Evolutionary conservation across 2,113 vertebrate genomes (phyloP), one percentile per base, ranked within the genome.

Genomic region (Dasypus novemcinctus): DNA sequence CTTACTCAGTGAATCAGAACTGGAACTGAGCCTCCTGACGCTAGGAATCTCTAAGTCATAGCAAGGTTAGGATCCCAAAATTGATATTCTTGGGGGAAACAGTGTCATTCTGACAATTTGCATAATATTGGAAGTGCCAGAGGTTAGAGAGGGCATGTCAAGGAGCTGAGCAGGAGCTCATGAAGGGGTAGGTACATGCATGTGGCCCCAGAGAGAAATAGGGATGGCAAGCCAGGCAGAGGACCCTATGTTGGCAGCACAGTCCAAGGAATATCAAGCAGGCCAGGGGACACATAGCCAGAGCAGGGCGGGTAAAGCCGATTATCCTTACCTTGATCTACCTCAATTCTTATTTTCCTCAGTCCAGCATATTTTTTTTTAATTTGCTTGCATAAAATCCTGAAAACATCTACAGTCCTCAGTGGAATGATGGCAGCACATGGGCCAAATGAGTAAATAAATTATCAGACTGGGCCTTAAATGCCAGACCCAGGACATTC

Each of bases 331-430:
- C 29, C 78, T 49, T 71, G 7, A 29, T 63, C 36, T 43, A 4
- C n/a, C 75, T 49, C n/a, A 5, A 25, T 61, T 12, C 46, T 88
- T 13, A 2, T 69, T 87, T 96, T 43, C 10, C 41, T 87, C 43
- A 29, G 33, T n/a, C 31, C 3, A 38, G 54, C 52, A 41, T 78
- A 29, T 59, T 69, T 49, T 49, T 84, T 57, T 57, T 96, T 57
- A 83, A 76, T 95, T 82, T 90, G 25, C 36, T 57, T 90, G 38
- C 20, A 25, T 41, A 3, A 25, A 41, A 36, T 83, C 69, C 64
- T 80, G 80, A 63, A 75, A 75, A 87, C 23, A 17, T 38, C 59
- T 68, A 3, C 25, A 31, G 0, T 81, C 29, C 66, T 64, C 38
- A 23, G 27, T 76, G 46, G 54, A 61, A 66, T 2, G 59, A 46